Conservation (phyloP, 2,888 invertebrate species). For the Heliconius charithonia region DNA sequence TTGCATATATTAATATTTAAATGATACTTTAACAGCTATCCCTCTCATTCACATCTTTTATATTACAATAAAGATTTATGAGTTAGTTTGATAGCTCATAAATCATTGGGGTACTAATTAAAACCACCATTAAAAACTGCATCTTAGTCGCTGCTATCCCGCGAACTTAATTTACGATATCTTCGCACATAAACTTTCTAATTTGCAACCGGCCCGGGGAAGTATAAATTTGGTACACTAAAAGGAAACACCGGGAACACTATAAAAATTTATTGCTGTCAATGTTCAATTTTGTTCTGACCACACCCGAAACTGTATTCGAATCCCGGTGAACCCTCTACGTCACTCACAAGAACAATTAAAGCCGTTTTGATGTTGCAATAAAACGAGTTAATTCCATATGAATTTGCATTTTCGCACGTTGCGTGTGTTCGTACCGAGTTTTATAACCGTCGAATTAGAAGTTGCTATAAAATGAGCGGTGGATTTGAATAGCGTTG, state of each 20-base stretch:
- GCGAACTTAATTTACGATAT: constrained; percentile 79
- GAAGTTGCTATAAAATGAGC: constrained; percentile 38
- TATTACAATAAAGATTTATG: constrained; percentile 62
- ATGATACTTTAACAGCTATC: not conserved
- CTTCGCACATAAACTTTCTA: constrained; percentile 79
- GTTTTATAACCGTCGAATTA: constrained; percentile 44
- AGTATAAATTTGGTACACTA: constrained; percentile 70
- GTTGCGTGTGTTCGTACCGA: constrained; percentile 39
- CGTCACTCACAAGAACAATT: constrained; percentile 82
- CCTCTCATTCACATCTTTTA: constrained; percentile 44
- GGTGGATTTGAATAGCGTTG: constrained; percentile 39
- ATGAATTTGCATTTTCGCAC: constrained; percentile 52
- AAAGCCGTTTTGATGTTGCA: constrained; percentile 75
- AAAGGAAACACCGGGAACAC: constrained; percentile 76
- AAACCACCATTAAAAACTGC: constrained; percentile 69
- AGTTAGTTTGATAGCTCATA: constrained; percentile 69
- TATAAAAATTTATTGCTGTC: constrained; percentile 78
- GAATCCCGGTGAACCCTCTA: constrained; percentile 70
- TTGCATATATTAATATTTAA: constrained; percentile 12
- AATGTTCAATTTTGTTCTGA: constrained; percentile 71
- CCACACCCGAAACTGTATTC: constrained; percentile 71
- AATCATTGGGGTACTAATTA: constrained; percentile 77
- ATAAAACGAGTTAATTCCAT: constrained; percentile 72
- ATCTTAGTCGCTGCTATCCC: constrained; percentile 68
- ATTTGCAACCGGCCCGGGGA: constrained; percentile 70